Conservation (phyloP, 37 sponge, comb jelly and placozoan species). For the Mnemiopsis leidyi region DNA sequence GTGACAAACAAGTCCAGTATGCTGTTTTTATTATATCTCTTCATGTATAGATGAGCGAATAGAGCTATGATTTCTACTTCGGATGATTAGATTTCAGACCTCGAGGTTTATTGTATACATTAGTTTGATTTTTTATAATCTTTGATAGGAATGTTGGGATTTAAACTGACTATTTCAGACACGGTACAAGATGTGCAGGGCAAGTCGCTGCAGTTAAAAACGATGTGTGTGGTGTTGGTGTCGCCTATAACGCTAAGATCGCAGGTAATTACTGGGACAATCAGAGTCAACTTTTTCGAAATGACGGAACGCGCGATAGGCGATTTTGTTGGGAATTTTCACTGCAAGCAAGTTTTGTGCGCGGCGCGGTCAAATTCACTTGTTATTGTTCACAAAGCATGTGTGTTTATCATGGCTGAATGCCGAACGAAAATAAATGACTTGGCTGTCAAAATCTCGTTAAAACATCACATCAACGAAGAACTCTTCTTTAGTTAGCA, state of each 20-base stretch:
- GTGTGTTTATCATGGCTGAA: not conserved
- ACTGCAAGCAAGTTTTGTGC: not conserved
- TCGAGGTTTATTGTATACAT: too few relatives aligned
- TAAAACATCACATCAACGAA: too few relatives aligned
- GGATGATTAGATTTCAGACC: too few relatives aligned
- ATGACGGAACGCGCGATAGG: not conserved
- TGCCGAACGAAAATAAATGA: not conserved
- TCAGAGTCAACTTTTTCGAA: not conserved
- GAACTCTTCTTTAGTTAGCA: too few relatives aligned
- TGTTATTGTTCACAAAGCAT: not conserved
- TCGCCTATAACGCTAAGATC: slow-evolving; percentile 80
- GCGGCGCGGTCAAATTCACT: not conserved
- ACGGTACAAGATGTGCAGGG: slow-evolving; percentile 98
- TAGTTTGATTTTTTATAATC: not conserved
- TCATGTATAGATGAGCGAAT: too few relatives aligned
- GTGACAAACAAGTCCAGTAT: not conserved
- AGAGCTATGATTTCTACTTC: too few relatives aligned
- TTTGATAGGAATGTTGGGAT: not conserved
- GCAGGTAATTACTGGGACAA: slow-evolving; percentile 74
- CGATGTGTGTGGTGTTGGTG: slow-evolving; percentile 82
- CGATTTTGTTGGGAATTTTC: not conserved
- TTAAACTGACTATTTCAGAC: slow-evolving; percentile 88
- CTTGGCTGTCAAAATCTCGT: not conserved
- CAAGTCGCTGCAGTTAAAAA: slow-evolving; percentile 86
- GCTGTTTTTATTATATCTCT: too few relatives aligned